A percentile compares a stretch with the other conserved stretches of the same genome.
Evolutionary conservation across 2,797 vertebrate species (phyloP).

Genomic region (Artibeus lituratus): DNA sequence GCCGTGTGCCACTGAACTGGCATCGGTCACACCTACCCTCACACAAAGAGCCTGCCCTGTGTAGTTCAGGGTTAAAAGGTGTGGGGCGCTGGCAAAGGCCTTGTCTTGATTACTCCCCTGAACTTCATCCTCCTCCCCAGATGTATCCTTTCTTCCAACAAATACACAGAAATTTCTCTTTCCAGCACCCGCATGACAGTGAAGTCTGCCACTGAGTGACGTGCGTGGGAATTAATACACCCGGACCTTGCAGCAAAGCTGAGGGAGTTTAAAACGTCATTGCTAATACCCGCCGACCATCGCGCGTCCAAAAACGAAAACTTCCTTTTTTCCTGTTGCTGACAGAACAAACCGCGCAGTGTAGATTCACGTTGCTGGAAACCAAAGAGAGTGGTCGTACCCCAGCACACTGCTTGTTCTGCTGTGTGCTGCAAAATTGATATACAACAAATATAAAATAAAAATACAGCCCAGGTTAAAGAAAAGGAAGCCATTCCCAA

Average conservation of each 20-base stretch:
- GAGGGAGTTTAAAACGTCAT: slow-evolving; percentile 48
- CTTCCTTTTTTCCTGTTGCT: not conserved
- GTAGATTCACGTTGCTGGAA: not conserved
- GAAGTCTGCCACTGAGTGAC: slow-evolving; percentile 10
- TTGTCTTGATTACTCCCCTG: not conserved
- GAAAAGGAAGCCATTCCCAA: not conserved
- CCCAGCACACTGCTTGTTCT: not conserved
- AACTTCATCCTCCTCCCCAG: not conserved
- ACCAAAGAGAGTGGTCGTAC: not conserved
- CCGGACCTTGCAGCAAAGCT: slow-evolving; percentile 38
- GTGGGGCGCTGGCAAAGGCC: not conserved
- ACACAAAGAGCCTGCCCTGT: accelerated
- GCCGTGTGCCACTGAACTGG: not conserved
- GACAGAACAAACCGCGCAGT: not conserved
- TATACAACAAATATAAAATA: not conserved
- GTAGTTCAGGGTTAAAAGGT: not conserved
- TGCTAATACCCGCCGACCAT: not conserved
- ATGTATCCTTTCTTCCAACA: not conserved
- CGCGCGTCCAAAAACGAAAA: not conserved
- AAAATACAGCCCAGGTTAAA: not conserved
- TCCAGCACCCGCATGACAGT: not conserved
- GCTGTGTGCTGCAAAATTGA: not conserved
- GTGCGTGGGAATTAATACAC: slow-evolving; percentile 44
- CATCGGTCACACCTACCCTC: not conserved
- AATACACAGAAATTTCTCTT: not conserved